Conservation (phyloP, 1,140 invertebrate species). For the Drosophila navojoa region DNA sequence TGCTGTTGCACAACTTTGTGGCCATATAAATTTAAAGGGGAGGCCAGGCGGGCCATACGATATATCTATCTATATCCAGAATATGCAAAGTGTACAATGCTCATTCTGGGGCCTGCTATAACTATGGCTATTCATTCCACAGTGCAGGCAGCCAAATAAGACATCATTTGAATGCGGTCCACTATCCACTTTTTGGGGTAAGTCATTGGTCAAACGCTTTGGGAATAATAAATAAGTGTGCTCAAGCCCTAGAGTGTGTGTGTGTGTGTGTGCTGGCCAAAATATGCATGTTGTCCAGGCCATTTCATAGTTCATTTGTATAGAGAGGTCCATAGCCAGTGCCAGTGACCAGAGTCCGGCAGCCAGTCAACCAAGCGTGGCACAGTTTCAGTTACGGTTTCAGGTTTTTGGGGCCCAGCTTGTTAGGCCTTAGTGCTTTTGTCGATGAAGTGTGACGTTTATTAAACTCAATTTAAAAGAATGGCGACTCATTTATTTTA, state of each 20-base stretch:
- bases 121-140: slow-evolving; percentile 54
- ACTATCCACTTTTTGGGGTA: slow-evolving; percentile 58
- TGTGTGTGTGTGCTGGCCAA: slow-evolving; percentile 34
- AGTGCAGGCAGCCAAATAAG: slow-evolving; percentile 77
- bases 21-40: slow-evolving; percentile 61
- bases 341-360: slow-evolving; percentile 1
- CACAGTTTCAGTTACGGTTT: slow-evolving; percentile 49
- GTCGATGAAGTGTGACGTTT: slow-evolving; percentile 82
- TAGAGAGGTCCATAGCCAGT: slow-evolving; percentile 20
- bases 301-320: slow-evolving; percentile 82
- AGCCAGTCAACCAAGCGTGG: slow-evolving; percentile 59
- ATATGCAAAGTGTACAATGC: slow-evolving; percentile 22
- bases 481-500: slow-evolving; percentile 82
- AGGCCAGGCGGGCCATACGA: not conserved
- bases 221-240: slow-evolving; percentile 80
- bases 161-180: slow-evolving; percentile 76
- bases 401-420: slow-evolving; percentile 35
- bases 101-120: slow-evolving; percentile 16
- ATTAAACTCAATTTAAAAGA: slow-evolving; percentile 83
- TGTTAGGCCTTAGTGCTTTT: slow-evolving; percentile 63
- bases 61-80: slow-evolving; percentile 25
- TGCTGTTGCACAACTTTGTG: slow-evolving; percentile 77
- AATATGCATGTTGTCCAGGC: slow-evolving; percentile 73
- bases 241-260: slow-evolving; percentile 22
- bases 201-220: slow-evolving; percentile 77